A percentile compares a stretch with the other conserved stretches of the same genome.
These are phyloP conservation scores for Cataglyphis livida DNA, from an alignment of 2,888 invertebrate species.

Conservation along the genomic window DNA sequence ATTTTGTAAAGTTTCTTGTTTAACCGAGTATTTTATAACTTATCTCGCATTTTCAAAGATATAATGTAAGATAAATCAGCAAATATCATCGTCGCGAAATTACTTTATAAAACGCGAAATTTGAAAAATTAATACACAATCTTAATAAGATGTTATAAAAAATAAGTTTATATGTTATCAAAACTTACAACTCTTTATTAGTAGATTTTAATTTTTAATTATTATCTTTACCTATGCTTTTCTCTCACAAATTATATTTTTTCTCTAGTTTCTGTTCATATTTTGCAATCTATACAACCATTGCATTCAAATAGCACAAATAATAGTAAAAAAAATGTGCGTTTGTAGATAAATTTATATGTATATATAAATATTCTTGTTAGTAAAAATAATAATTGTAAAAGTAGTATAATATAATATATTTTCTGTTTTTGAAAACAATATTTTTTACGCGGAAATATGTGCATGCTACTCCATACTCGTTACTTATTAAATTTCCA, in stretches of 20 bases:
- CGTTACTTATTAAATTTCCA: slow-evolving; percentile 26
- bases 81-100: neutral
- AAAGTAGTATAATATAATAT: neutral
- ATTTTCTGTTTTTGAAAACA: neutral
- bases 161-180: neutral
- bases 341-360: neutral
- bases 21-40: neutral
- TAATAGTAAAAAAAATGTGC: neutral
- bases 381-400: neutral
- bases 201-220: neutral
- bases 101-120: neutral
- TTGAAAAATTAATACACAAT: neutral
- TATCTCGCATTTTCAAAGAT: neutral
- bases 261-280: neutral
- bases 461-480: neutral
- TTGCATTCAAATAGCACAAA: neutral
- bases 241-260: neutral
- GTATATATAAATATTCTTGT: neutral
- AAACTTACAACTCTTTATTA: neutral
- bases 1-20: neutral
- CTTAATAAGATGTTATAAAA: neutral
- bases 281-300: neutral
- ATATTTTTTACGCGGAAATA: neutral
- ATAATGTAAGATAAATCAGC: neutral
- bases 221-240: neutral